Evolutionary conservation across 2,888 invertebrate species (phyloP).

Genomic region (Euproctis similis): DNA sequence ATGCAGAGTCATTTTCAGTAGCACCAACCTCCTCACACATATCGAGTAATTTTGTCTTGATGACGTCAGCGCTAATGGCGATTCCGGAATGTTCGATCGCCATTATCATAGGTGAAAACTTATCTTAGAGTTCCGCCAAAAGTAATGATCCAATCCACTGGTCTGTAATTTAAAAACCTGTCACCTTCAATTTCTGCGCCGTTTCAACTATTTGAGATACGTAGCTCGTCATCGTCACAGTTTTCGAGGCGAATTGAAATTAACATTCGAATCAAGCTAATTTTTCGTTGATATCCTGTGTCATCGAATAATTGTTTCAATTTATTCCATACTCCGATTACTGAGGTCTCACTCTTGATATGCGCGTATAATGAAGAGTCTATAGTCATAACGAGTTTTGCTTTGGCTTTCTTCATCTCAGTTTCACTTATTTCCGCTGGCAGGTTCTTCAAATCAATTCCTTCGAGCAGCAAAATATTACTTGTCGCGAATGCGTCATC

Average conservation of each 20-base stretch:
- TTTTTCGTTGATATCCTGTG: constrained; percentile 2
- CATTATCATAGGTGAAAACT: no score
- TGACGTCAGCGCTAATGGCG: constrained; percentile 6
- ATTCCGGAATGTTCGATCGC: no score
- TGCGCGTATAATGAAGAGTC: constrained; percentile 5
- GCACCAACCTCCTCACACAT: constrained; percentile 2
- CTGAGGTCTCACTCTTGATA: constrained; percentile 5
- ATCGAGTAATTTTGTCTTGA: constrained; percentile 6
- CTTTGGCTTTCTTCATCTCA: constrained; percentile 5
- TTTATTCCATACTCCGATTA: not conserved
- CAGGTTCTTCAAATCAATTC: constrained; percentile 1
- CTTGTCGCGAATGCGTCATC: constrained; percentile 2
- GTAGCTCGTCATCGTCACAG: constrained; percentile 5
- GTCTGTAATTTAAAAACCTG: constrained; percentile 5
- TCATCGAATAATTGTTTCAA: constrained; percentile 4
- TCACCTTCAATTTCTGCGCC: constrained; percentile 4
- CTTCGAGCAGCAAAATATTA: constrained; percentile 2
- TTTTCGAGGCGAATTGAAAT: constrained; percentile 5
- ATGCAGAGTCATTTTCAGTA: constrained; percentile 1
- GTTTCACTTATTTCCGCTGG: not conserved
- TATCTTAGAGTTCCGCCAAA: constrained; percentile 5
- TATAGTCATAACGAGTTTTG: constrained; percentile 7
- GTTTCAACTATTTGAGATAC: constrained; percentile 8
- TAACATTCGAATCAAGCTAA: constrained; percentile 4
- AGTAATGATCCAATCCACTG: constrained; percentile 7